phyloP scores from a whole-genome alignment of 2,113 vertebrate genomes.

The Oryzias javanicus region DNA sequence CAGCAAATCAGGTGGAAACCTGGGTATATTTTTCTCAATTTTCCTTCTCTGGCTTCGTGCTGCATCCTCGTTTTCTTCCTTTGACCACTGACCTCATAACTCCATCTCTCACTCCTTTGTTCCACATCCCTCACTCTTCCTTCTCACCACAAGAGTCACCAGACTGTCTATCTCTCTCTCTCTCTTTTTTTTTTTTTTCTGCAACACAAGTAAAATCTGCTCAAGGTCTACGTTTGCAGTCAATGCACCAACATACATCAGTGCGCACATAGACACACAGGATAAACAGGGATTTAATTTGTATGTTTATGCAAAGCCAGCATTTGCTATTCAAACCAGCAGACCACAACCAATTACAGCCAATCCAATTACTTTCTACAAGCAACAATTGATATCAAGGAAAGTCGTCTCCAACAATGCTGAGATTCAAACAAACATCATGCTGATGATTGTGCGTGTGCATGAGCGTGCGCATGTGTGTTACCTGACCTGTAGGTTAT shows the following conservation, averaged over 20 bases:
- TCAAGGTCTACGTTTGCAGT: slow-evolving; percentile 8
- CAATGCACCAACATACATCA: slow-evolving; percentile 7
- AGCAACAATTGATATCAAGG: slow-evolving; percentile 64
- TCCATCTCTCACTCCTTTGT: slow-evolving; percentile 17
- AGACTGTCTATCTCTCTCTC: neutral
- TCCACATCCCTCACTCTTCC: slow-evolving; percentile 16
- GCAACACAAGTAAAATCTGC: slow-evolving; percentile 1
- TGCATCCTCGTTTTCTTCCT: neutral
- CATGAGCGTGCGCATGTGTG: slow-evolving; percentile 18
- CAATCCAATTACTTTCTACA: slow-evolving; percentile 66
- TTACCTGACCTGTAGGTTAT: slow-evolving; percentile 62
- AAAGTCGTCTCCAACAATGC: slow-evolving; percentile 47
- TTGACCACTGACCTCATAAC: slow-evolving; percentile 17
- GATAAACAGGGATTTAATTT: slow-evolving; percentile 56
- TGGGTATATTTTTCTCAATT: slow-evolving; percentile 3
- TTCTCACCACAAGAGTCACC: neutral
- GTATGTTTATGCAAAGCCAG: slow-evolving; percentile 68
- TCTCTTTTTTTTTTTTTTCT: neutral
- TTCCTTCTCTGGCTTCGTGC: slow-evolving; percentile 30
- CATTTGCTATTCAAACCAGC: slow-evolving; percentile 57
- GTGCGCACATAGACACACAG: slow-evolving; percentile 33
- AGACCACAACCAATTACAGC: slow-evolving; percentile 69
- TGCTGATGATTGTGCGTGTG: slow-evolving; percentile 12
- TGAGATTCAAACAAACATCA: slow-evolving; percentile 31
- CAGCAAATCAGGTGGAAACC: slow-evolving; percentile 20